Conservation (phyloP, 1,140 invertebrate genomes). For the Aethina tumida region DNA sequence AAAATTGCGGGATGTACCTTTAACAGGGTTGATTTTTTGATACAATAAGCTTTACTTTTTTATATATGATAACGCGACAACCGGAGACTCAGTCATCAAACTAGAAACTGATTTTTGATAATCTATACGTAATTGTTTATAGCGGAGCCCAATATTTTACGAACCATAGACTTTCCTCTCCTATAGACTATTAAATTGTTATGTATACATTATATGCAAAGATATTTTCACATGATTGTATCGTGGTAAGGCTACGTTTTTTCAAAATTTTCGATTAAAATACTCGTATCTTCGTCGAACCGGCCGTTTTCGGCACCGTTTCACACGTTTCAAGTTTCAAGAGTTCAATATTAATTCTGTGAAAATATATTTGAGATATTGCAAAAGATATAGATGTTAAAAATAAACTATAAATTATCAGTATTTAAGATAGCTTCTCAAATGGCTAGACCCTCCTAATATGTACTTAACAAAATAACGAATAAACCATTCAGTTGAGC, state of each 20-base stretch:
- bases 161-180: constrained; percentile 19
- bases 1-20: constrained; percentile 10
- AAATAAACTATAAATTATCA: constrained; percentile 35
- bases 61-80: no score
- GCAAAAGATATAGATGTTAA: constrained; percentile 30
- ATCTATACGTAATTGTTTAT: neutral
- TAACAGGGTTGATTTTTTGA: constrained; percentile 13
- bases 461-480: constrained; percentile 33
- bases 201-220: constrained; percentile 25
- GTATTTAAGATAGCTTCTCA: constrained; percentile 37
- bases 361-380: no score
- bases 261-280: neutral
- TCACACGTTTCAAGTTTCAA: no score
- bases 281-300: no score
- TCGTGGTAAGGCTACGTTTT: constrained; percentile 1
- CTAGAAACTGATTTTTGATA: constrained; percentile 2
- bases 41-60: no score
- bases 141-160: constrained; percentile 15
- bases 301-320: no score
- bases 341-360: no score
- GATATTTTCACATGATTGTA: constrained; percentile 21
- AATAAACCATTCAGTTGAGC: constrained; percentile 35
- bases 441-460: constrained; percentile 36
- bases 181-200: constrained; percentile 29
- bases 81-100: no score